Evolutionary conservation across 2,113 vertebrate species (phyloP).

Genomic region (Eudorcas thomsonii): DNA sequence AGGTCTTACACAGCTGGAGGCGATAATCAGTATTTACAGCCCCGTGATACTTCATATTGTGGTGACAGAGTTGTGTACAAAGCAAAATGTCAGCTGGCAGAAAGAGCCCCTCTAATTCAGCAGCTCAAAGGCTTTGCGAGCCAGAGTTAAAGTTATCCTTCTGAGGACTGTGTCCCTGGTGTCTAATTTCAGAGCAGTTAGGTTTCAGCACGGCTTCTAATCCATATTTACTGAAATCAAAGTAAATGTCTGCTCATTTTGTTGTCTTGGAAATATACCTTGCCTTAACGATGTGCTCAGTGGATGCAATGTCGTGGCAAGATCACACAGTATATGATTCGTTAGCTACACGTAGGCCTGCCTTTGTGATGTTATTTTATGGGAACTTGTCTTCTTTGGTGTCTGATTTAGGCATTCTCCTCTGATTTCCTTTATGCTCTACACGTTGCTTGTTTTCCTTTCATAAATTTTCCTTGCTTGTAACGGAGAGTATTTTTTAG

Average conservation of each 20-base stretch:
- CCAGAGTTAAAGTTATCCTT: not conserved
- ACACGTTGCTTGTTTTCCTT: not conserved
- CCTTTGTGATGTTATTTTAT: not conserved
- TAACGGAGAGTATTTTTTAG: not conserved
- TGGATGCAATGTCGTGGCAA: not conserved
- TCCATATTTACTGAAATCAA: conserved; percentile 44
- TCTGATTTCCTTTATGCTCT: not conserved
- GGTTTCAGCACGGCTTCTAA: conserved; percentile 35
- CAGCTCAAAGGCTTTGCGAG: not conserved
- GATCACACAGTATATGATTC: not conserved
- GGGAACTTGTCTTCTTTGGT: not conserved
- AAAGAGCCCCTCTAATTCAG: not conserved
- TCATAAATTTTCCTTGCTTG: not conserved
- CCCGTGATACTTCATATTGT: not conserved
- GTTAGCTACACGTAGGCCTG: not conserved
- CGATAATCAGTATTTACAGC: not conserved
- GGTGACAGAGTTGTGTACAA: not conserved
- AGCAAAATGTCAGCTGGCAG: not conserved
- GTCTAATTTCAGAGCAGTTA: conserved; percentile 27
- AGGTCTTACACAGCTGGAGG: not conserved
- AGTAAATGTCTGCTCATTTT: conserved; percentile 33
- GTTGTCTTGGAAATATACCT: not conserved
- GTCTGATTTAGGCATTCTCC: not conserved
- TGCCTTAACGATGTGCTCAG: not conserved
- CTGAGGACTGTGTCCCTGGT: not conserved